Evolutionary conservation across 1,140 invertebrate species (phyloP).

Genomic region (Steinernema khuongi): DNA sequence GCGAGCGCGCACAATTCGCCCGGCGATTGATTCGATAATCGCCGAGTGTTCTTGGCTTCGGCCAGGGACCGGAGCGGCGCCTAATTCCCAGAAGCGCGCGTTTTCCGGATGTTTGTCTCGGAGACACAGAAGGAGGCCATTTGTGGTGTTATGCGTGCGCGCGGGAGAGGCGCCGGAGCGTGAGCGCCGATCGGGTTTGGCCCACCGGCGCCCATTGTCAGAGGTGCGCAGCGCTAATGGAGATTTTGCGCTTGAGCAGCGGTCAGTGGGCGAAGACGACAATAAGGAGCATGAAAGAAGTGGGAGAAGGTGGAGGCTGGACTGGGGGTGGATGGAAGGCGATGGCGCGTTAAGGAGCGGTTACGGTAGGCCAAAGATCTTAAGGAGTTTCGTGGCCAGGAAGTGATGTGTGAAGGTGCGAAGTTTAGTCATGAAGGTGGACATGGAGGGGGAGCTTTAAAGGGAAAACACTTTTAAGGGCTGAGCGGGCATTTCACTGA

Average conservation of each 20-base stretch:
- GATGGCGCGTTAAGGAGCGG: too few relatives aligned
- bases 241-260: not conserved
- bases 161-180: not conserved
- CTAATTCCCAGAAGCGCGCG: too few relatives aligned
- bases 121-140: not conserved
- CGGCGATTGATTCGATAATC: conserved; percentile 12
- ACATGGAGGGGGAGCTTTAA: too few relatives aligned
- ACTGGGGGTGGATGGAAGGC: too few relatives aligned
- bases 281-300: too few relatives aligned
- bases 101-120: conserved; percentile 7
- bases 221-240: not conserved
- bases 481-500: too few relatives aligned
- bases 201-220: not conserved
- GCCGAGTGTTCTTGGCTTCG: not conserved
- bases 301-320: too few relatives aligned
- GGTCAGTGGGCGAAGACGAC: not conserved
- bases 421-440: too few relatives aligned
- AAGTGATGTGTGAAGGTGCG: too few relatives aligned
- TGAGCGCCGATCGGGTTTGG: not conserved
- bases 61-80: not conserved
- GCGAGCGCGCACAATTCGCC: conserved; percentile 1
- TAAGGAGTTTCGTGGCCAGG: too few relatives aligned
- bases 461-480: too few relatives aligned
- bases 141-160: conserved; percentile 4
- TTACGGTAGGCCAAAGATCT: too few relatives aligned